Percentiles rank a stretch among this genome's conserved stretches.
Conservation (phyloP, 2,888 invertebrate species). For the Melanostoma mellinum region DNA sequence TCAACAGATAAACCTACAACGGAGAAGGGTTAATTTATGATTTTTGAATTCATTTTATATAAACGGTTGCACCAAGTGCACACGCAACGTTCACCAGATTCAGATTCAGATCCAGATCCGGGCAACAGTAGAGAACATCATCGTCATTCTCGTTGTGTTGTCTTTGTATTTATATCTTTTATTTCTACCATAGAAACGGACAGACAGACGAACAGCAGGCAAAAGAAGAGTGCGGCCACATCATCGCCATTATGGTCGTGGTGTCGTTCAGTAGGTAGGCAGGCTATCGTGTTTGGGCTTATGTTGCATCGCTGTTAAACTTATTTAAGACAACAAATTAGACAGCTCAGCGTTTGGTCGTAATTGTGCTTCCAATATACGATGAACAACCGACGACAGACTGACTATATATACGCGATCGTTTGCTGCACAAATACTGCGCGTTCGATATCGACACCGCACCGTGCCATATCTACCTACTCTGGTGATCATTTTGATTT, state of each 20-base stretch:
- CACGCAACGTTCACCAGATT: slow-evolving; percentile 64
- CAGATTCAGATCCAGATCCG: slow-evolving; percentile 55
- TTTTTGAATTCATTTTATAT: slow-evolving; percentile 73
- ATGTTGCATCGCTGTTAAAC: slow-evolving; percentile 73
- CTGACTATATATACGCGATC: not conserved
- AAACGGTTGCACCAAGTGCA: slow-evolving; percentile 73
- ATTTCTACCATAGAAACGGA: not conserved
- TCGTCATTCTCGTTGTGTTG: slow-evolving; percentile 29
- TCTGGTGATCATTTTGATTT: slow-evolving; percentile 48
- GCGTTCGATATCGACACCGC: slow-evolving; percentile 43
- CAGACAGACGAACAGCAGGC: not conserved
- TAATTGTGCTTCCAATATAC: slow-evolving; percentile 66
- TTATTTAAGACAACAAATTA: slow-evolving; percentile 73
- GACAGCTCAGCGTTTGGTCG: slow-evolving; percentile 69
- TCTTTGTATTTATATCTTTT: slow-evolving; percentile 10
- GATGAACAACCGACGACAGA: not conserved
- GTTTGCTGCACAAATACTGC: slow-evolving; percentile 11
- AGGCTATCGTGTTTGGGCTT: slow-evolving; percentile 70
- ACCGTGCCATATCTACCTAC: slow-evolving; percentile 15
- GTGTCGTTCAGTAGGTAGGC: slow-evolving; percentile 53
- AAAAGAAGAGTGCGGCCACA: slow-evolving; percentile 39
- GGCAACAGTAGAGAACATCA: slow-evolving; percentile 66
- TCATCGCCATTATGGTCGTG: slow-evolving; percentile 48
- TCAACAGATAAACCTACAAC: slow-evolving; percentile 69
- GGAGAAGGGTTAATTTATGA: slow-evolving; percentile 73